phyloP scores from a whole-genome alignment of 2,113 vertebrate genomes.

The Plestiodon gilberti region DNA sequence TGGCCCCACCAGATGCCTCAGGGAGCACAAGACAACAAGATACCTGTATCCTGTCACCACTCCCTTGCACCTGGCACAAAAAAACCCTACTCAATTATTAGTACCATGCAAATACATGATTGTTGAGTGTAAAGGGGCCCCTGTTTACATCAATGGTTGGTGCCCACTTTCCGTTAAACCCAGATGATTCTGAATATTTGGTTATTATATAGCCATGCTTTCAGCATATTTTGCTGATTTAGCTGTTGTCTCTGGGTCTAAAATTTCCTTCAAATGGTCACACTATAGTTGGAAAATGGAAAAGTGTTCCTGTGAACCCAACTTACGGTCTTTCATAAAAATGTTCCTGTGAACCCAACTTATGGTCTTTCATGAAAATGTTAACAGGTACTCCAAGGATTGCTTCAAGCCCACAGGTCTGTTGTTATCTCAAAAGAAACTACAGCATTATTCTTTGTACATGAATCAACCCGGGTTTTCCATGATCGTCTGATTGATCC shows the following conservation, averaged over 20 bases:
- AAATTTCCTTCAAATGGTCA: neutral
- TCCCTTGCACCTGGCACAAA: too few relatives aligned
- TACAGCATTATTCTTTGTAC: constrained; percentile 59
- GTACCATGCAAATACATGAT: too few relatives aligned
- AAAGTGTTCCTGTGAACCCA: neutral
- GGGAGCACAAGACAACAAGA: too few relatives aligned
- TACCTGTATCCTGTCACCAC: too few relatives aligned
- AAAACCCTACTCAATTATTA: too few relatives aligned
- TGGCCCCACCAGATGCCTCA: too few relatives aligned
- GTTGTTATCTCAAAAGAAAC: constrained; percentile 65
- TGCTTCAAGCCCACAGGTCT: constrained; percentile 68
- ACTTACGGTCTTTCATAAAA: neutral
- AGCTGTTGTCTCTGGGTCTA: neutral
- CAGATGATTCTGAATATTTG: too few relatives aligned
- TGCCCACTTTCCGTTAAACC: too few relatives aligned
- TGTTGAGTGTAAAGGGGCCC: too few relatives aligned
- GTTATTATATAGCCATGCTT: too few relatives aligned
- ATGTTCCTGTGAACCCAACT: neutral
- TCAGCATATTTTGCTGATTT: too few relatives aligned
- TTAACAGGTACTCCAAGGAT: constrained; percentile 69
- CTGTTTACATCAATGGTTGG: too few relatives aligned
- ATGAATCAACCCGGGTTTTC: constrained; percentile 73
- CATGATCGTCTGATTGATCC: constrained; percentile 69
- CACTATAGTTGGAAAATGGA: neutral
- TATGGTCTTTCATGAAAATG: neutral